Conservation (phyloP, 2,113 vertebrate genomes). For the Epinephelus cyanopodus region DNA sequence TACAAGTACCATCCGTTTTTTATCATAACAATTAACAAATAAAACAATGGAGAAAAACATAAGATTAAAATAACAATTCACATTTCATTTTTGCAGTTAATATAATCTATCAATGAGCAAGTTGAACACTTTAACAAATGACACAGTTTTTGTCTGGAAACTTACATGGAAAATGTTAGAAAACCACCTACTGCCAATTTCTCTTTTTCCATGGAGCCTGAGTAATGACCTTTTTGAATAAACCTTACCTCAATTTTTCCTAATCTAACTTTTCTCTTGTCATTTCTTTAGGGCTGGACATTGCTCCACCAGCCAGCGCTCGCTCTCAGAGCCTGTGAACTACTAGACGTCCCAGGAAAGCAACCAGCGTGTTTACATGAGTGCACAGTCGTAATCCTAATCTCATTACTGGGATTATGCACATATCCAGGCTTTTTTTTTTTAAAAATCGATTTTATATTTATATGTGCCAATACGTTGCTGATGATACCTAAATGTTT, state of each 20-base stretch:
- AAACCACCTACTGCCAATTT: background rate
- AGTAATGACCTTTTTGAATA: background rate
- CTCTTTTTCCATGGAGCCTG: background rate
- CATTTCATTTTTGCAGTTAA: too few relatives aligned
- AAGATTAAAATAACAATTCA: too few relatives aligned
- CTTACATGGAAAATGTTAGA: too few relatives aligned
- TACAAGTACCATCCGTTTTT: too few relatives aligned
- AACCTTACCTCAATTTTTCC: background rate
- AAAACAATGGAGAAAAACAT: too few relatives aligned
- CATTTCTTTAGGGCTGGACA: conserved; percentile 61
- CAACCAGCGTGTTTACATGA: conserved; percentile 35
- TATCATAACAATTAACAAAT: too few relatives aligned
- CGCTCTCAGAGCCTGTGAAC: conserved; percentile 20
- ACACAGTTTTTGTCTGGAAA: too few relatives aligned
- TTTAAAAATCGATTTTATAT: conserved; percentile 23
- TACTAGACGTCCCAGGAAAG: conserved; percentile 31
- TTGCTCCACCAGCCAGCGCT: conserved; percentile 54
- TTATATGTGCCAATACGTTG: conserved; percentile 31
- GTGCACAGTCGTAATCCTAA: background rate
- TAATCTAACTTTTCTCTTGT: background rate
- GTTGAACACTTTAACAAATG: too few relatives aligned
- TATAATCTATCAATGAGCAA: too few relatives aligned
- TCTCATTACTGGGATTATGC: background rate
- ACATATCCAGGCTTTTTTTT: conserved; percentile 3
- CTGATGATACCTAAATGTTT: conserved; percentile 12